A percentile compares a stretch with the other conserved stretches of the same genome.
These are phyloP conservation scores for Artibeus lituratus DNA, from an alignment of 2,797 vertebrate species.

Conservation along the genomic window DNA sequence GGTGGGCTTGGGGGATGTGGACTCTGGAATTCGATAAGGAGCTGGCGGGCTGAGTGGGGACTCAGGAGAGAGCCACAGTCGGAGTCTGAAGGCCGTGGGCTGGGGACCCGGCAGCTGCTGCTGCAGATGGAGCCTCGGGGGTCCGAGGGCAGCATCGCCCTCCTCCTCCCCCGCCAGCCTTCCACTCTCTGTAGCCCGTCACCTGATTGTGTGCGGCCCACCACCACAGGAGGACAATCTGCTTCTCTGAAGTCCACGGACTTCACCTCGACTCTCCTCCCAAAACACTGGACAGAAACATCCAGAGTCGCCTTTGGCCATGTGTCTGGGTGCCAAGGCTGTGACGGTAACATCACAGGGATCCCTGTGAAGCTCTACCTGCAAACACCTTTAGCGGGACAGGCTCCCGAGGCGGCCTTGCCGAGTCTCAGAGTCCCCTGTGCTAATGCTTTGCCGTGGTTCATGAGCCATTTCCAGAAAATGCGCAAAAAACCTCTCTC, in stretches of 20 bases:
- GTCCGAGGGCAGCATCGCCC: rapidly evolving
- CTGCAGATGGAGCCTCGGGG: background rate
- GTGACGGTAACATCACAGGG: rapidly evolving
- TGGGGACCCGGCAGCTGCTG: background rate
- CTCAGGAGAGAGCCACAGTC: rapidly evolving
- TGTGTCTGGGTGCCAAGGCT: rapidly evolving
- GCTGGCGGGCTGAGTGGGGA: rapidly evolving
- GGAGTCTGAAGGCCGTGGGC: rapidly evolving
- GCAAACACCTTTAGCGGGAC: background rate
- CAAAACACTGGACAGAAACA: background rate
- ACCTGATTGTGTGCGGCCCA: background rate
- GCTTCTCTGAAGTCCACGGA: background rate
- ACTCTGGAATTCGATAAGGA: background rate
- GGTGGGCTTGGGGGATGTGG: rapidly evolving
- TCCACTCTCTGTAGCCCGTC: background rate
- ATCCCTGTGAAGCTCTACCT: background rate
- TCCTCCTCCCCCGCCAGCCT: background rate
- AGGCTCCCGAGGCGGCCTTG: rapidly evolving
- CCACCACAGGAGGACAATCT: rapidly evolving
- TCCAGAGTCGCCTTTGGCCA: background rate
- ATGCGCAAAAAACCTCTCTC: rapidly evolving
- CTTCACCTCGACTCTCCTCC: background rate
- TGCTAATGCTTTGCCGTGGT: rapidly evolving
- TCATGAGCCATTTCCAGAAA: background rate
- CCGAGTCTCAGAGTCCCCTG: too few species aligned